These are phyloP conservation scores for Hedychridium roseum DNA, from an alignment of 2,888 invertebrate genomes.

Conservation along the genomic window DNA sequence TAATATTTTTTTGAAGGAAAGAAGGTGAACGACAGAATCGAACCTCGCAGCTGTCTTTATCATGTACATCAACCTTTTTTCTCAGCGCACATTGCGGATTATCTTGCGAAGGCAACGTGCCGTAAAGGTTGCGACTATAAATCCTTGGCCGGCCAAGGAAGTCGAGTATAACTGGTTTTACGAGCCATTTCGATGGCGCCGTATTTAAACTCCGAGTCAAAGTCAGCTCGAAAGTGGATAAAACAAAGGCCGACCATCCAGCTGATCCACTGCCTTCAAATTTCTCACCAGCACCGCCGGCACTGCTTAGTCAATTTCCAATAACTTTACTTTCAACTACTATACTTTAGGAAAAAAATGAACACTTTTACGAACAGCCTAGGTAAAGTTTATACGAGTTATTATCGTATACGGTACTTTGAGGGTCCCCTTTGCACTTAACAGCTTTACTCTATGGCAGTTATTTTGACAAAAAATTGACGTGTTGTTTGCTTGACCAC, in stretches of 20 bases:
- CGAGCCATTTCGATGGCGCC: neutral
- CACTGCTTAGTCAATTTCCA: too few relatives aligned
- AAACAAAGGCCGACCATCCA: neutral
- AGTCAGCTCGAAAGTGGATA: neutral
- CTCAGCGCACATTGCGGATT: neutral
- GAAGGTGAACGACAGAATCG: too few relatives aligned
- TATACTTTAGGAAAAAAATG: too few relatives aligned
- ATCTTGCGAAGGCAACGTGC: neutral
- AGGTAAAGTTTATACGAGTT: too few relatives aligned
- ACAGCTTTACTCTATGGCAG: too few relatives aligned
- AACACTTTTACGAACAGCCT: too few relatives aligned
- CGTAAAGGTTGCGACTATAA: constrained; percentile 2
- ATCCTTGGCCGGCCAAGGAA: neutral
- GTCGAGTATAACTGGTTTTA: constrained; percentile 1
- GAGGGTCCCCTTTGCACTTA: too few relatives aligned
- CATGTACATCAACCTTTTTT: neutral
- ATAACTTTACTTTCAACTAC: too few relatives aligned
- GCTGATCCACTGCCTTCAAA: neutral
- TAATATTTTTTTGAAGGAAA: too few relatives aligned
- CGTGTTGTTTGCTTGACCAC: too few relatives aligned
- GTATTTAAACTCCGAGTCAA: neutral
- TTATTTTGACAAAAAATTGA: too few relatives aligned
- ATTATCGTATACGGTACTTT: too few relatives aligned
- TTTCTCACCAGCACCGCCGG: neutral
- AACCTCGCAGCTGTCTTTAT: neutral